Evolutionary conservation across 2,797 vertebrate species (phyloP), one percentile per base, ranked within the genome.

Genomic region (Cyprinella venusta): DNA sequence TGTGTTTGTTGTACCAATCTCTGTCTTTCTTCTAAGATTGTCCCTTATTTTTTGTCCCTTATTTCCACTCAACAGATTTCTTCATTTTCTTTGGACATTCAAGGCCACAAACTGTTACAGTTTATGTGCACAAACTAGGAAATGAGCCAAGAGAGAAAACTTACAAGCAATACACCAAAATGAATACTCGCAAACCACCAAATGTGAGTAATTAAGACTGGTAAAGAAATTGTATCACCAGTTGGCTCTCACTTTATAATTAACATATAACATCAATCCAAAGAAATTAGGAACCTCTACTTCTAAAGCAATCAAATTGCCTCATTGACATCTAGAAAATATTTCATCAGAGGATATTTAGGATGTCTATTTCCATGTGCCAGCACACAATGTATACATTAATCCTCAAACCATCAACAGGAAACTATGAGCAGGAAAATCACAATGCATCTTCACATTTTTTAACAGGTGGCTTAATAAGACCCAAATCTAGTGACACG

Each of bases 1-100:
- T 69, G 40, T 67, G 38, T 77, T 61, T 69, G 19, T 68, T 67
- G 15, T 59, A 64, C 30, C 50, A 67, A 48, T 72, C 69, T 76
- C 21, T 79, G 7, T 56, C 13, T 38, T 74, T 84, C 12, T 42
- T 76, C 74, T 38, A 3, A 65, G 15, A 2, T 10, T 76, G 38
- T 70, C n/a, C 7, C 38, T 59, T 79, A 67, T 79, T 63, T 63
- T 40, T 24, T 76, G 38, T 70, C n/a, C 7, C 38, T 59, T 79
- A 67, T 79, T 63, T 40, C 30, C 26, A 40, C 63, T 50, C 48
- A 1, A 8, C 24, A 24, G 33, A 65, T n/a, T 76, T 42, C 54
- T 45, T 76, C 10, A n/a, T 71, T 80, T 63, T 26, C 1, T 10
- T 36, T 74, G 1, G 69, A 63, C 26, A 63, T 50, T 64, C 40